phyloP scores from a whole-genome alignment of 92 coral and sea anemone species.

The Siderastrea siderea region DNA sequence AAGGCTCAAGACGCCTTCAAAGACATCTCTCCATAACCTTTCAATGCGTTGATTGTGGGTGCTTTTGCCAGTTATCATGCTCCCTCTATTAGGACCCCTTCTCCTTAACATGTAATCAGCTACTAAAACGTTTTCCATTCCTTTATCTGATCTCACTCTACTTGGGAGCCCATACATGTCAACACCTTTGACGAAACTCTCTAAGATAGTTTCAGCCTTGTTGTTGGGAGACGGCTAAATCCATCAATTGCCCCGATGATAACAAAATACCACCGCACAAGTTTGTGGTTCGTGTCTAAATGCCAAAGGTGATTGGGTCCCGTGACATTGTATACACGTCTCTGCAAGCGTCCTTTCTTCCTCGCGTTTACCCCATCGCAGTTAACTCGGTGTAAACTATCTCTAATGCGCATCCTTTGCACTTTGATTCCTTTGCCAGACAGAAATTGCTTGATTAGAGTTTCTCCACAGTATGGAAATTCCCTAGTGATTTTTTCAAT shows the following conservation, averaged over 20 bases:
- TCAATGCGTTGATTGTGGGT: constrained; percentile 62
- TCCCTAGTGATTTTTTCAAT: constrained; percentile 34
- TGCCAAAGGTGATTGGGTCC: constrained; percentile 67
- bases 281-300: constrained; percentile 67
- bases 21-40: constrained; percentile 61
- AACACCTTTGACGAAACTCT: constrained; percentile 47
- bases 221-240: constrained; percentile 66
- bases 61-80: constrained; percentile 55
- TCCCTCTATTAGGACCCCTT: constrained; percentile 55
- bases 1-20: constrained; percentile 54
- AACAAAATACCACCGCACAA: constrained; percentile 58
- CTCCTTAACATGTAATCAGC: constrained; percentile 65
- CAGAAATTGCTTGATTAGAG: constrained; percentile 40
- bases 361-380: constrained; percentile 28
- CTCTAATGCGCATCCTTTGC: constrained; percentile 69
- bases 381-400: constrained; percentile 70
- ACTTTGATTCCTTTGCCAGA: constrained; percentile 57
- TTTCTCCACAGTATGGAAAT: constrained; percentile 64
- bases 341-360: constrained; percentile 39
- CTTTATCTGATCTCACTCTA: constrained; percentile 64
- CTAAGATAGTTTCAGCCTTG: constrained; percentile 60
- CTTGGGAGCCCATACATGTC: constrained; percentile 65
- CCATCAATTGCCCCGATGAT: too few relatives aligned
- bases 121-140: constrained; percentile 71
- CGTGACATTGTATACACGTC: constrained; percentile 28